phyloP scores from a whole-genome alignment of 1,140 invertebrate genomes.

The Ips typographus region DNA sequence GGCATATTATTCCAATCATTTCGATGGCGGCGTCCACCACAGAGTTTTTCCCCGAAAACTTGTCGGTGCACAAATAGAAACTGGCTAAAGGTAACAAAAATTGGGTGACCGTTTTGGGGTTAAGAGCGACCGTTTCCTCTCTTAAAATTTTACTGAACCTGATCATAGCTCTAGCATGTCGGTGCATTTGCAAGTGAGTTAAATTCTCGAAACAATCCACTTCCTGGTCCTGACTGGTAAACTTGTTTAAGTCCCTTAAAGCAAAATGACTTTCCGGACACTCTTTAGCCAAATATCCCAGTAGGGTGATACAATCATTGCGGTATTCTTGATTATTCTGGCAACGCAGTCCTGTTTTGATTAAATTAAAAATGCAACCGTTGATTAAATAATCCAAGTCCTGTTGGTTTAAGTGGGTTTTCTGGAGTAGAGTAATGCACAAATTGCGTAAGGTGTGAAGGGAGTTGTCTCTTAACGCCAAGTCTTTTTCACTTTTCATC shows the following conservation, averaged over 20 bases:
- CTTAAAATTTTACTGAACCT: conserved; percentile 65
- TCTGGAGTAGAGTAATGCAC: conserved; percentile 60
- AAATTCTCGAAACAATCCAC: conserved; percentile 95
- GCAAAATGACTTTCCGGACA: conserved; percentile 69
- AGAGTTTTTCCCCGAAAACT: conserved; percentile 72
- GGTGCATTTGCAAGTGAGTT: conserved; percentile 80
- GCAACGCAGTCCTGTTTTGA: conserved; percentile 66
- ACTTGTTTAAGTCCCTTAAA: conserved; percentile 69
- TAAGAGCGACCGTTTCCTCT: conserved; percentile 60
- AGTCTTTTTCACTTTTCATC: conserved; percentile 74
- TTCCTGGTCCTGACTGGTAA: conserved; percentile 79
- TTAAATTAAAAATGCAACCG: conserved; percentile 68
- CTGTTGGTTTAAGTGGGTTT: conserved; percentile 52
- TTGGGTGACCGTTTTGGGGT: conserved; percentile 71
- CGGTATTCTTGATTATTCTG: conserved; percentile 66
- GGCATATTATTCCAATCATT: conserved; percentile 72
- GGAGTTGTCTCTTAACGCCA: conserved; percentile 80
- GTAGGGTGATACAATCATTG: conserved; percentile 73
- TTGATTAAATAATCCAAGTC: conserved; percentile 69
- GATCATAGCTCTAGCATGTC: conserved; percentile 75
- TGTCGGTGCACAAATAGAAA: conserved; percentile 76
- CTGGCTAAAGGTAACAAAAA: conserved; percentile 84
- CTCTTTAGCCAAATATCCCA: conserved; percentile 73
- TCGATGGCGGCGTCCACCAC: conserved; percentile 84
- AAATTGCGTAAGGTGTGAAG: conserved; percentile 70